Conservation (phyloP, 2,888 invertebrate species). For the Ochropacha duplaris region DNA sequence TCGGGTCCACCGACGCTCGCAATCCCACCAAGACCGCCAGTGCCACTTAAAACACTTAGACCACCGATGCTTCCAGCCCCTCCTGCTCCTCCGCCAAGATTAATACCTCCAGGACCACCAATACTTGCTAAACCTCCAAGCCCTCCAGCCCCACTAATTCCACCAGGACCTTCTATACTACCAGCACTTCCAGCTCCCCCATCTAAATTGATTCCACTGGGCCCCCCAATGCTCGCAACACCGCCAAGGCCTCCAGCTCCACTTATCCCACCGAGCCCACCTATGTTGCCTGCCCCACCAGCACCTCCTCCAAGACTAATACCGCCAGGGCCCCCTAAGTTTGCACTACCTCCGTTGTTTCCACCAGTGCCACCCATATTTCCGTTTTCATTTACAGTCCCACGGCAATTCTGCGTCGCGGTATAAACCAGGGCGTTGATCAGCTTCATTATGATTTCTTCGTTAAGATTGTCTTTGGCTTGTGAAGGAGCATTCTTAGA, state of each 20-base stretch:
- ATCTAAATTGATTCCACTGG: not conserved
- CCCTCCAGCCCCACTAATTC: not conserved
- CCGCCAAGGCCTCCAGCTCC: slow-evolving; percentile 18
- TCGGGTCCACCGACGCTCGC: not conserved
- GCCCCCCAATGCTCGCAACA: slow-evolving; percentile 18
- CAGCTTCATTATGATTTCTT: slow-evolving; percentile 61
- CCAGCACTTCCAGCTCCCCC: slow-evolving; percentile 5
- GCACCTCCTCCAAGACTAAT: too few relatives aligned
- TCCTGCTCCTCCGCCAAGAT: not conserved
- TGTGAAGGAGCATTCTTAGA: slow-evolving; percentile 6
- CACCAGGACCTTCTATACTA: slow-evolving; percentile 1
- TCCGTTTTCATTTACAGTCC: slow-evolving; percentile 11
- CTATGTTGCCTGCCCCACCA: slow-evolving; percentile 12
- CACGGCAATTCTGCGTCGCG: slow-evolving; percentile 43
- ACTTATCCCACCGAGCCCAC: slow-evolving; percentile 13
- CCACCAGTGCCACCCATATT: slow-evolving; percentile 8
- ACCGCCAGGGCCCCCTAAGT: slow-evolving; percentile 13
- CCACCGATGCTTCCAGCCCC: slow-evolving; percentile 7
- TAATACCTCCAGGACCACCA: slow-evolving; percentile 5
- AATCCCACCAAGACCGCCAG: not conserved
- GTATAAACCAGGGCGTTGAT: slow-evolving; percentile 62
- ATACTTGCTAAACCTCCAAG: not conserved
- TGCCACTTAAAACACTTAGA: not conserved
- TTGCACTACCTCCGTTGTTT: not conserved
- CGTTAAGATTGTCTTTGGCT: slow-evolving; percentile 34